These are phyloP conservation scores for Automeris io DNA, from an alignment of 2,888 invertebrate species.

Conservation along the genomic window DNA sequence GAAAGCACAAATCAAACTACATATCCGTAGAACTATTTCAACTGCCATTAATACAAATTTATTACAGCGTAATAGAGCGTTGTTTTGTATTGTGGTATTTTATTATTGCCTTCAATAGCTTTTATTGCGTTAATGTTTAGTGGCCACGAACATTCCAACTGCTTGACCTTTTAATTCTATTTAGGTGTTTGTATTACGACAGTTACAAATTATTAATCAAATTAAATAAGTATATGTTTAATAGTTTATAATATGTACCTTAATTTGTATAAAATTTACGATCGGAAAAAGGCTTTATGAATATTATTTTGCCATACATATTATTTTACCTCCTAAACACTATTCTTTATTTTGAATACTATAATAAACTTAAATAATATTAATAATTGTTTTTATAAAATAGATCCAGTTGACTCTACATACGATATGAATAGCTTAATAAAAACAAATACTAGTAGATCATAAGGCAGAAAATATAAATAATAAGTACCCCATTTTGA, in stretches of 20 bases:
- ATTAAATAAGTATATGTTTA: neutral
- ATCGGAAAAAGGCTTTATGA: too few relatives aligned
- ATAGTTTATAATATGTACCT: too few relatives aligned
- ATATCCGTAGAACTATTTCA: constrained; percentile 41
- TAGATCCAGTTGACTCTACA: too few relatives aligned
- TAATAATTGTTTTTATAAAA: too few relatives aligned
- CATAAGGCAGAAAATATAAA: neutral
- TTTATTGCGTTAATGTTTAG: constrained; percentile 34
- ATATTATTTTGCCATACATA: too few relatives aligned
- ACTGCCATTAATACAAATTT: constrained; percentile 39
- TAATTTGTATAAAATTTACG: too few relatives aligned
- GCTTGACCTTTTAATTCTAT: neutral
- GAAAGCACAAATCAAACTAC: constrained; percentile 62
- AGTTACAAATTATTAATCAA: neutral
- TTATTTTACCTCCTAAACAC: too few relatives aligned
- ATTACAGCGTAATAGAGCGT: constrained; percentile 20
- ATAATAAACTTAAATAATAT: too few relatives aligned
- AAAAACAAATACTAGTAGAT: neutral
- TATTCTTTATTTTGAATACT: too few relatives aligned
- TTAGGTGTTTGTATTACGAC: neutral
- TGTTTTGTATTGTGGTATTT: constrained; percentile 29
- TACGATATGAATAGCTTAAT: too few relatives aligned
- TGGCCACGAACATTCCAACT: constrained; percentile 23
- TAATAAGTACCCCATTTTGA: constrained; percentile 1
- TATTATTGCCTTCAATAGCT: constrained; percentile 34